Evolutionary conservation across 2,888 invertebrate species (phyloP), one percentile per base, ranked within the genome.

Genomic region (Lucinisca nassula): DNA sequence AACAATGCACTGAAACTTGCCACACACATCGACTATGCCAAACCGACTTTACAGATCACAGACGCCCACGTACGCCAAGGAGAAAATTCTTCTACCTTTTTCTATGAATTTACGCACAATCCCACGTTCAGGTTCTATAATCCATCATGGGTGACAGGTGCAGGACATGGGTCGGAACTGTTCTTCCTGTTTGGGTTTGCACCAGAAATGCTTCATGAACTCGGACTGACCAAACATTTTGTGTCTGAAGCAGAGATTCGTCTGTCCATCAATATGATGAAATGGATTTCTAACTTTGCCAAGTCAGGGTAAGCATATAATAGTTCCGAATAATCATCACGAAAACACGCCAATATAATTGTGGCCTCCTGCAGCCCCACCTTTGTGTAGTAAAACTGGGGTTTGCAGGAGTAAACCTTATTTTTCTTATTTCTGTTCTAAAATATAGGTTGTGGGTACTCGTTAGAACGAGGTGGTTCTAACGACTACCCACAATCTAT

Each of bases 111-210:
- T 61, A 45, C 55, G 0, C 80, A 86, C 61, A 67, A 30, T 8
- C 85, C 90, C 27, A 37, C 75, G 2, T 88, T 76, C 30, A 37
- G 73, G 4, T 67, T 67, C 0, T 49, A 51, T 35, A 58, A 75
- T 14, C 82, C 84, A n/a, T 35, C 81, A 6, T 84, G 85, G 81
- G 38, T 84, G 12, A 67, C 30, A n/a, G 85, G 90, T 1, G 82
- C 85, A 2, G 85, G 79, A 0, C 73, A 73, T n/a, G 90, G 84
- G 14, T 40, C 84, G 0, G 87, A 90, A 67, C 76, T 76, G 17
- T 38, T 88, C n/a, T 87, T 85, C 49, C 24, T 84, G 35, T 90
- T 90, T 61, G 90, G 90, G 4, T 85, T 87, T 61, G 79, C 85
- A 0, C 32, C 49, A 8, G 40, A 49, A 10, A 90, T 90, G 90